Evolutionary conservation across 2,888 invertebrate species (phyloP), one percentile per base, ranked within the genome.

Genomic region (Vesta saturnalis): DNA sequence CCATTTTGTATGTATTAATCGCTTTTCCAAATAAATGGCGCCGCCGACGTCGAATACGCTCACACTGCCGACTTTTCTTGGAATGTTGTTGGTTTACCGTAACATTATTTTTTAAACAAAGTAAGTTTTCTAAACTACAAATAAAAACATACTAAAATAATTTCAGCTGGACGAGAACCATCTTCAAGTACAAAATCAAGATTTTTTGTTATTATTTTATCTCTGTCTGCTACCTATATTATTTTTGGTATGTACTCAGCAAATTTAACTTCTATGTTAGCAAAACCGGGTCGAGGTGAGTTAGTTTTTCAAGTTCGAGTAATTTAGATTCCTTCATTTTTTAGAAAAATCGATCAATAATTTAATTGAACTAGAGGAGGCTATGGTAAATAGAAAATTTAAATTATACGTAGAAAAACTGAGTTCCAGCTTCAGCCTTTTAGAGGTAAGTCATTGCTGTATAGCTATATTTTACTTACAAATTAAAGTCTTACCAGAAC

Each of bases 221-320:
- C 91, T 59, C 85, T 93, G n/a, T 90, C 91, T 22, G 91, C 91
- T 1, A 93, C 93, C 0, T 93, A 93, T 79, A 92, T 93, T 2
- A 89, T 93, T 57, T 91, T 91, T 0, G 92, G 92, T 80, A 91
- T 93, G 86, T 93, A 93, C 80, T 92, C 92, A 0, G 92, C 93
- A 0, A 92, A 92, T 81, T 82, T 93, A 70, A 93, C 92, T 8
- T 92, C 92, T 1, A 84, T 93, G 19, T 85, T 93, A 65, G 92
- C 93, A 0, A 86, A 89, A 58, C 93, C 93, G 1, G 91, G 91
- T 0, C 86, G 90, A 76, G 86, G 86, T 70, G 64, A 30, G n/a
- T 60, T 5, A 18, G 12, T 16, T 43, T 54, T 21, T 30, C 47
- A 22, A 46, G 23, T 15, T 15, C 21, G 3, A 14, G 14, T 14